Conservation (phyloP, 1,140 invertebrate genomes). For the Spodoptera frugiperda region DNA sequence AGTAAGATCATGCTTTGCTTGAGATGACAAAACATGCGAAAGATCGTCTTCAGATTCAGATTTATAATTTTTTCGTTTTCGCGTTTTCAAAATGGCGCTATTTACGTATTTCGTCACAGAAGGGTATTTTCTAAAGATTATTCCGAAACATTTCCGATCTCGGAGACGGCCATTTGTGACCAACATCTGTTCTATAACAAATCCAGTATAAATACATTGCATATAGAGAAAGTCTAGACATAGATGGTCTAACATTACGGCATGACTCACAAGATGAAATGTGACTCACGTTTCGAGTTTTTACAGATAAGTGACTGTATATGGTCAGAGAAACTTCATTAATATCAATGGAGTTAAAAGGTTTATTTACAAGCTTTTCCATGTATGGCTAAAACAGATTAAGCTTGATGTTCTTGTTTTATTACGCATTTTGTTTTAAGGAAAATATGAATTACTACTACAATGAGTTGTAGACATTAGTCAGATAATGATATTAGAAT, state of each 20-base stretch:
- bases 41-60: too few species aligned
- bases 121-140: too few species aligned
- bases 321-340: constrained; percentile 36
- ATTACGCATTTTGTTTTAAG: neutral
- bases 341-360: constrained; percentile 18
- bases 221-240: constrained; percentile 42
- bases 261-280: constrained; percentile 35
- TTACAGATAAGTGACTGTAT: constrained; percentile 20
- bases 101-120: too few species aligned
- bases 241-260: constrained; percentile 24
- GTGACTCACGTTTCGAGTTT: constrained; percentile 40
- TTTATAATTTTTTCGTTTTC: too few species aligned
- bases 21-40: too few species aligned
- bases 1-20: too few species aligned
- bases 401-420: constrained; percentile 1
- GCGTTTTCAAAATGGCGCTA: too few species aligned
- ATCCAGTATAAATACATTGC: neutral
- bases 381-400: neutral
- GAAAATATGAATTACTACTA: too few species aligned
- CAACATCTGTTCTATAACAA: neutral
- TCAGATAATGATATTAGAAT: too few species aligned
- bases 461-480: too few species aligned
- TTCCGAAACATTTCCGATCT: too few species aligned
- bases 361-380: constrained; percentile 16
- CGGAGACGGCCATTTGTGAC: neutral